phyloP scores from a whole-genome alignment of 1,140 invertebrate genomes.

The Rhagoletis zephyria region DNA sequence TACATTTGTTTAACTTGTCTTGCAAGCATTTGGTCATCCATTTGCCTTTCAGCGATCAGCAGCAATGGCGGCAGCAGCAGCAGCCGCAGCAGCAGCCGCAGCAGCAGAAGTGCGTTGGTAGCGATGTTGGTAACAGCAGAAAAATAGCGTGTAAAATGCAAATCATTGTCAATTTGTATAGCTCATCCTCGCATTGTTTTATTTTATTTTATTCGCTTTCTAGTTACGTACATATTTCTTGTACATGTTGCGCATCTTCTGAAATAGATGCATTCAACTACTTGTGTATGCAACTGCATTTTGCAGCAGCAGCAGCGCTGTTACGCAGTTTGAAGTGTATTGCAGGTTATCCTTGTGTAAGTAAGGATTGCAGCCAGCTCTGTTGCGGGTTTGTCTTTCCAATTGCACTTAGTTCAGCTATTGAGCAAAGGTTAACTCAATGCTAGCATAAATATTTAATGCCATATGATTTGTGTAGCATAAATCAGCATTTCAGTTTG shows the following conservation, averaged over 20 bases:
- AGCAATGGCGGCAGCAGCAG: neutral
- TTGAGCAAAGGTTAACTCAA: conserved; percentile 42
- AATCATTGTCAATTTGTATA: conserved; percentile 29
- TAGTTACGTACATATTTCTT: neutral
- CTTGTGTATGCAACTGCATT: conserved; percentile 41
- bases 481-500: conserved; percentile 6
- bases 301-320: neutral
- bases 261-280: conserved; percentile 15
- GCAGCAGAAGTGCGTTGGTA: no score
- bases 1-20: neutral
- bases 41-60: conserved; percentile 4
- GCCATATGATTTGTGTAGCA: conserved; percentile 30
- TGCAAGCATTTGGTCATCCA: neutral
- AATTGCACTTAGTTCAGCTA: conserved; percentile 12
- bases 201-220: neutral
- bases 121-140: neutral
- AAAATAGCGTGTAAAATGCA: neutral
- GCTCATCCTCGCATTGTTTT: neutral
- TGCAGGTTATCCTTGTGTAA: neutral
- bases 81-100: neutral
- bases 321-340: neutral
- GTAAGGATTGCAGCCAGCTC: neutral
- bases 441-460: conserved; percentile 39
- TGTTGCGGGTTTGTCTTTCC: no score
- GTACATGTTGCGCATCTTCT: neutral